A percentile compares a stretch with the other conserved stretches of the same genome.
These are phyloP conservation scores for Capromys pilorides DNA, from an alignment of 2,797 vertebrate species.

Conservation along the genomic window DNA sequence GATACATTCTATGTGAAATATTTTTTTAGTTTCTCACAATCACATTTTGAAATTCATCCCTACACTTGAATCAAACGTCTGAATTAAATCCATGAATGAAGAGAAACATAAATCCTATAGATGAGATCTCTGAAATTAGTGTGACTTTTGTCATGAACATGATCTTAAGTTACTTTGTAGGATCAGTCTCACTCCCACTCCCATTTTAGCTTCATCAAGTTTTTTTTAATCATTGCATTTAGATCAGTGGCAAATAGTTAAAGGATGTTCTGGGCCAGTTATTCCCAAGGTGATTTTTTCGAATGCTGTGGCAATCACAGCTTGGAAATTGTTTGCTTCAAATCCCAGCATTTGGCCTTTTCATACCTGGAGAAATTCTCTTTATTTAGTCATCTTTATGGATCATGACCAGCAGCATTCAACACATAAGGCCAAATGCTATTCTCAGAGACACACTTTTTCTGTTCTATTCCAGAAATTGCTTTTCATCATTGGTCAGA, in stretches of 20 bases:
- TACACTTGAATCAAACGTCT: slow-evolving; percentile 42
- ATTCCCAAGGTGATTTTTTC: neutral
- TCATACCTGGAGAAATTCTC: neutral
- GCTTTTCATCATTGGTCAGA: neutral
- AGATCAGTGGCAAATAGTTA: slow-evolving; percentile 46
- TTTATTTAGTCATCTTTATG: neutral
- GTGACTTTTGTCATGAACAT: slow-evolving; percentile 6
- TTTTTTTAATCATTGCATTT: slow-evolving; percentile 54
- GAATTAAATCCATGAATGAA: neutral
- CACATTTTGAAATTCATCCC: slow-evolving; percentile 53
- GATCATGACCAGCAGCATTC: neutral
- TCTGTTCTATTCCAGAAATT: slow-evolving; percentile 5
- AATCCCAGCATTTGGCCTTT: neutral
- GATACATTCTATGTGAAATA: neutral
- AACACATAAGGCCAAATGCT: neutral
- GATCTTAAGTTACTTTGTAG: slow-evolving; percentile 44
- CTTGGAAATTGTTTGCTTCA: slow-evolving; percentile 3
- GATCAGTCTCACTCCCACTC: neutral
- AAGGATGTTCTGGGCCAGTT: neutral
- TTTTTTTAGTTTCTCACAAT: slow-evolving; percentile 31
- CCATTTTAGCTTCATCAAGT: slow-evolving; percentile 1
- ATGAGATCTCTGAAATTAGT: neutral
- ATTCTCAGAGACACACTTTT: slow-evolving; percentile 17
- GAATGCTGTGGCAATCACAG: neutral
- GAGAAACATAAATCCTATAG: slow-evolving; percentile 40